phyloP scores from a whole-genome alignment of 2,797 vertebrate species.

The Tauraco hartlaubi region DNA sequence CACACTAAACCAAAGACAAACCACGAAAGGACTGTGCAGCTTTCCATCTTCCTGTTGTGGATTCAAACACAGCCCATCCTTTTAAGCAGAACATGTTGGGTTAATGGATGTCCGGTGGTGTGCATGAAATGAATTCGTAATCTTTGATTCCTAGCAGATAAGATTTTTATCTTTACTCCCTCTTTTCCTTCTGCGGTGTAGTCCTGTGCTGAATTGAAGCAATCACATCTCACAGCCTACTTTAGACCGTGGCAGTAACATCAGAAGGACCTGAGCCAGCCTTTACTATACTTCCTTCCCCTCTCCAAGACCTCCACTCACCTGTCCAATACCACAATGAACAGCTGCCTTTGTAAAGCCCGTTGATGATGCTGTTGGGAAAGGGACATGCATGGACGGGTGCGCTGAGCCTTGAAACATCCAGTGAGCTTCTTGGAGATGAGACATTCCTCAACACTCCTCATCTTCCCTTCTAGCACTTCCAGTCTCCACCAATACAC shows the following conservation, averaged over 20 bases:
- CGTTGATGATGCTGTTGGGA: neutral
- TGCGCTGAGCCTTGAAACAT: neutral
- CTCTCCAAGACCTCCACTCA: neutral
- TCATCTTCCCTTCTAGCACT: neutral
- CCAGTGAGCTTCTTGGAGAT: neutral
- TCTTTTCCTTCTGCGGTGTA: neutral
- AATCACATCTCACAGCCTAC: neutral
- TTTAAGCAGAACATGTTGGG: neutral
- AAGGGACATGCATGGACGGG: neutral
- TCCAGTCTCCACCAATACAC: neutral
- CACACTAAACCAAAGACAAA: neutral
- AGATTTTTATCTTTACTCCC: neutral
- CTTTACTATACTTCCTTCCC: neutral
- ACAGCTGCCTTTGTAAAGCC: neutral
- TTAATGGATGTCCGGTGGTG: neutral
- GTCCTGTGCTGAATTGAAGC: neutral
- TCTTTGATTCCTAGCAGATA: neutral
- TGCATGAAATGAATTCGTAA: neutral
- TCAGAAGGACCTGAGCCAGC: neutral
- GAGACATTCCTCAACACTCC: neutral
- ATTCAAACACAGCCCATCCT: neutral
- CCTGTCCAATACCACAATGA: neutral
- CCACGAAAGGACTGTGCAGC: neutral
- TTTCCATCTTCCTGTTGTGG: neutral
- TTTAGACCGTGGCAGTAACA: fast-evolving